Evolutionary conservation across 2,797 vertebrate genomes (phyloP).

Genomic region (Alosa sapidissima): DNA sequence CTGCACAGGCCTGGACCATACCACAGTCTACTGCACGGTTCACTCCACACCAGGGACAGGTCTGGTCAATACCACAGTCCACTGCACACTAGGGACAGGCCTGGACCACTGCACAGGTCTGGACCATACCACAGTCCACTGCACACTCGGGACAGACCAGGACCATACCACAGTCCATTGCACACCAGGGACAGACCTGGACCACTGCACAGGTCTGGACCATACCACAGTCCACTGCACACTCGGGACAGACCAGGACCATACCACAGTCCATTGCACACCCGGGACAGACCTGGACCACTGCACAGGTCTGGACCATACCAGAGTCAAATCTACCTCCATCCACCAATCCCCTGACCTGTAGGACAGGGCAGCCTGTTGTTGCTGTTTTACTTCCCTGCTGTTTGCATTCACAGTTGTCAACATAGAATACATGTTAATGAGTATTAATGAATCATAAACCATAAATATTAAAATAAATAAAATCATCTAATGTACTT

Average conservation of each 20-base stretch:
- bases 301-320: neutral
- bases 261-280: neutral
- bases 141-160: too few species aligned
- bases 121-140: neutral
- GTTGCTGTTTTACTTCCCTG: neutral
- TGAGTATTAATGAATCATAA: neutral
- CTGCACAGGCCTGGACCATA: too few species aligned
- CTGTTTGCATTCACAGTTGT: neutral
- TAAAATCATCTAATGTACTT: neutral
- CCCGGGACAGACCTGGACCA: neutral
- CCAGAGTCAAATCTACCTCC: neutral
- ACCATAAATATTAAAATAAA: neutral
- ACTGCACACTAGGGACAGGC: neutral
- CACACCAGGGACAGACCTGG: too few species aligned
- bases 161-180: too few species aligned
- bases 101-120: too few species aligned
- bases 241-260: neutral
- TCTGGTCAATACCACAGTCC: too few species aligned
- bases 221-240: neutral
- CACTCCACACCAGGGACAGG: too few species aligned
- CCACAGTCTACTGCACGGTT: too few species aligned
- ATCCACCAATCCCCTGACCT: neutral
- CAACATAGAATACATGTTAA: neutral
- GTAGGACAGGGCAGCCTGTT: neutral
- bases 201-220: too few species aligned